Evolutionary conservation across 2,797 vertebrate species (phyloP).

Genomic region (Apodemus agrarius): DNA sequence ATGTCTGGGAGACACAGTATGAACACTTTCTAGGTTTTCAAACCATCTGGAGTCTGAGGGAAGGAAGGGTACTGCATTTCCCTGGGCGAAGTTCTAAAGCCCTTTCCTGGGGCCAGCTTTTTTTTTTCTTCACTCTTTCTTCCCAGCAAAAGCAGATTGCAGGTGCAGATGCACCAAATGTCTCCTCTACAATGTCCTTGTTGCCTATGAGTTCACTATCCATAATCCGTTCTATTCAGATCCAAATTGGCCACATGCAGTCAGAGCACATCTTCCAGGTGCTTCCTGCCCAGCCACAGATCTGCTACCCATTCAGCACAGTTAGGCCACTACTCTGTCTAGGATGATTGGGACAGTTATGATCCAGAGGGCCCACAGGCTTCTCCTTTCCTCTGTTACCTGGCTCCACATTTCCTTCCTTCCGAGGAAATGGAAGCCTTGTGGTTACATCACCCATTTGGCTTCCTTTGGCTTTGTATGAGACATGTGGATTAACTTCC

Average conservation of each 20-base stretch:
- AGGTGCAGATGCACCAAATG: neutral
- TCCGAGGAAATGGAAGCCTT: neutral
- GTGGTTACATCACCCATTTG: neutral
- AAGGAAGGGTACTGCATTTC: neutral
- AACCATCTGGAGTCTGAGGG: constrained; percentile 59
- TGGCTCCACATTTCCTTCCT: neutral
- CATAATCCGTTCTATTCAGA: neutral
- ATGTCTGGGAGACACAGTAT: constrained; percentile 49
- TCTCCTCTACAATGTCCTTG: neutral
- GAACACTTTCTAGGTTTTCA: constrained; percentile 48
- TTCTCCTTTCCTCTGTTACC: neutral
- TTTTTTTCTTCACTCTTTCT: fast-evolving
- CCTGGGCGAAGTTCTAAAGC: neutral
- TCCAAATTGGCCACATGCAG: neutral
- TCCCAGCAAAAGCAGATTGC: neutral
- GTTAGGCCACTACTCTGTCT: neutral
- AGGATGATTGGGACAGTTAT: neutral
- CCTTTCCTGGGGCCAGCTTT: neutral
- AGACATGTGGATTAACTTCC: neutral
- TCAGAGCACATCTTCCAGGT: no score
- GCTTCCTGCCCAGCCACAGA: neutral
- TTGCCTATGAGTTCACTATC: fast-evolving
- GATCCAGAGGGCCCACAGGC: fast-evolving
- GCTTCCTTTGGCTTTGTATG: neutral
- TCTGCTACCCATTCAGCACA: no score